phyloP scores from a whole-genome alignment of 2,797 vertebrate species.

The Heterohyrax brucei region DNA sequence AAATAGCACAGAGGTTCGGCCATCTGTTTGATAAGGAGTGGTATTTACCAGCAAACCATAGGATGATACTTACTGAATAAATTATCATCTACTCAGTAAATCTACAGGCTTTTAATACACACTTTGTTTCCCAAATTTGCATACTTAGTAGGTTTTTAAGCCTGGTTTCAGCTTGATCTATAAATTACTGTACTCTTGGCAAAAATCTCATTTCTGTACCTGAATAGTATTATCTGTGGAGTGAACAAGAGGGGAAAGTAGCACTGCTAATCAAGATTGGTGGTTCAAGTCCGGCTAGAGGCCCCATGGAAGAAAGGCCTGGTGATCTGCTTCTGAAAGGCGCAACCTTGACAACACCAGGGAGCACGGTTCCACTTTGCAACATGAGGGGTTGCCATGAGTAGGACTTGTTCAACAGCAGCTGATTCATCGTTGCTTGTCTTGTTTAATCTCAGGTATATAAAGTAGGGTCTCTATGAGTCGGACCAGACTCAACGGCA shows the following conservation, averaged over 20 bases:
- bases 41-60: neutral
- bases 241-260: neutral
- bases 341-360: neutral
- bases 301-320: neutral
- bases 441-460: slow-evolving; percentile 4
- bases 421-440: neutral
- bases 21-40: neutral
- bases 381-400: neutral
- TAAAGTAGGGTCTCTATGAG: neutral
- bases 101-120: neutral
- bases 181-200: slow-evolving; percentile 11
- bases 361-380: neutral
- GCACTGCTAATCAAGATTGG: neutral
- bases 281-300: neutral
- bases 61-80: neutral
- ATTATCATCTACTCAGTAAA: neutral
- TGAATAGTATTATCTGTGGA: slow-evolving; percentile 1
- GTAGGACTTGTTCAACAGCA: neutral
- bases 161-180: neutral
- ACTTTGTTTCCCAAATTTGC: neutral
- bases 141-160: slow-evolving; percentile 41
- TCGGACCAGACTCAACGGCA: too few species aligned
- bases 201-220: slow-evolving; percentile 34
- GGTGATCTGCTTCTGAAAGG: neutral
- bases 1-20: neutral